Conservation (phyloP, 2,888 invertebrate species). For the Scelioninae gen. 1 region DNA sequence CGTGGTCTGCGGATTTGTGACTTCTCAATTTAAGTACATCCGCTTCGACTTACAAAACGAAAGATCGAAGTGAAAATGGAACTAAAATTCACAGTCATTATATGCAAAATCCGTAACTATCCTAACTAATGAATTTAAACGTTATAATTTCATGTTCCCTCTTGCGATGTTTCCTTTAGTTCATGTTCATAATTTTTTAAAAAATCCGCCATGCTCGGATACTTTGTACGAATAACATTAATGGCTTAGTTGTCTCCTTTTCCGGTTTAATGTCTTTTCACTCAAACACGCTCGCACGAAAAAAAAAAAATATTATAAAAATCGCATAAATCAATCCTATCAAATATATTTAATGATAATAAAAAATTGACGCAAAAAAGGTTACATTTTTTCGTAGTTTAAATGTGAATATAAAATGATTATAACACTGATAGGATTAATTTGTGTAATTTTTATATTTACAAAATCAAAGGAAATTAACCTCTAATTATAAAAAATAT, state of each 20-base stretch:
- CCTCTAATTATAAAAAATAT: conserved; percentile 27
- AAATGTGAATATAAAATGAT: too few relatives aligned
- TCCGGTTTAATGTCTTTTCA: conserved; percentile 71
- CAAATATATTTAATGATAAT: too few relatives aligned
- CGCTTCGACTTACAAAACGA: conserved; percentile 34
- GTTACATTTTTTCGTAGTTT: too few relatives aligned
- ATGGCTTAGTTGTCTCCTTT: conserved; percentile 77
- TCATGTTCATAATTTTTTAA: conserved; percentile 55
- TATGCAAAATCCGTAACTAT: conserved; percentile 51
- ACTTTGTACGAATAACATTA: conserved; percentile 83
- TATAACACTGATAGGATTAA: too few relatives aligned
- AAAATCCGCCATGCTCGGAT: conserved; percentile 81
- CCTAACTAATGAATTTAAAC: conserved; percentile 49
- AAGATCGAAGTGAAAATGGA: conserved; percentile 30
- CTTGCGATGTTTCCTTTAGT: conserved; percentile 4
- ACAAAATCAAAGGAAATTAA: too few relatives aligned
- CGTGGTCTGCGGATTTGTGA: conserved; percentile 38
- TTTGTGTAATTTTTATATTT: too few relatives aligned
- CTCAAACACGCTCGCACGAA: conserved; percentile 58
- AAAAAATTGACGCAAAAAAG: too few relatives aligned
- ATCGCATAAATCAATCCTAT: too few relatives aligned
- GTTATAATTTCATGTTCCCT: conserved; percentile 55
- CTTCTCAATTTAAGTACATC: conserved; percentile 63
- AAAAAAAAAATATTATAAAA: conserved; percentile 55
- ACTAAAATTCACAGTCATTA: conserved; percentile 39